Evolutionary conservation across 2,888 invertebrate genomes (phyloP).

Genomic region (Thalpophila matura): DNA sequence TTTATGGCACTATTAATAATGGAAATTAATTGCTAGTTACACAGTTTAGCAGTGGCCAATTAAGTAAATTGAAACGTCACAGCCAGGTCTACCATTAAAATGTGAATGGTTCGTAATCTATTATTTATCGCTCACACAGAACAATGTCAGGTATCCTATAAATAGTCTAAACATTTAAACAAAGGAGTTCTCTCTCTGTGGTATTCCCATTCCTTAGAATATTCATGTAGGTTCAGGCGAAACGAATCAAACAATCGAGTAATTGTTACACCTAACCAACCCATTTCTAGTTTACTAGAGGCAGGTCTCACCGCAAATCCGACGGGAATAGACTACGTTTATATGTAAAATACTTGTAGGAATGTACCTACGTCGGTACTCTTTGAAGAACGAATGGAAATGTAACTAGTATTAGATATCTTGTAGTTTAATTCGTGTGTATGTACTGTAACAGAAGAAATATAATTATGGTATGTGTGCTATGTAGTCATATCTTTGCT

Average conservation of each 20-base stretch:
- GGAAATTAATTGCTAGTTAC: too few species aligned
- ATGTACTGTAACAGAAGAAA: too few species aligned
- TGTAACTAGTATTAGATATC: too few species aligned
- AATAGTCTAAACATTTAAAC: conserved; percentile 3
- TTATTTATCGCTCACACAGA: neutral
- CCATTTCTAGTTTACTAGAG: conserved; percentile 35
- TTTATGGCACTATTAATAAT: too few species aligned
- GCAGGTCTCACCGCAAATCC: conserved; percentile 35
- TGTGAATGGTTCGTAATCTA: neutral
- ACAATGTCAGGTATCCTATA: neutral
- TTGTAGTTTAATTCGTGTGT: too few species aligned
- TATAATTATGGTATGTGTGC: too few species aligned
- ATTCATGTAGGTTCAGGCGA: conserved; percentile 33
- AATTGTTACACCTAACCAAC: conserved; percentile 33
- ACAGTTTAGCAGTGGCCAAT: too few species aligned
- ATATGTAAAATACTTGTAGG: conserved; percentile 13
- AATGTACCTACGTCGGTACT: neutral
- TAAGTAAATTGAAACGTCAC: too few species aligned
- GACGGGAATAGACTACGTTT: conserved; percentile 27
- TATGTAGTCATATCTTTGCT: too few species aligned
- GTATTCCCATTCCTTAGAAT: conserved; percentile 23
- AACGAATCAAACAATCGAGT: conserved; percentile 42
- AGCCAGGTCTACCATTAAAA: too few species aligned
- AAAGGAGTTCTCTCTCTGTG: neutral
- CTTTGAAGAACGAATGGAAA: neutral